These are phyloP conservation scores for Eudemis profundana DNA, from an alignment of 2,888 invertebrate genomes.

Conservation along the genomic window DNA sequence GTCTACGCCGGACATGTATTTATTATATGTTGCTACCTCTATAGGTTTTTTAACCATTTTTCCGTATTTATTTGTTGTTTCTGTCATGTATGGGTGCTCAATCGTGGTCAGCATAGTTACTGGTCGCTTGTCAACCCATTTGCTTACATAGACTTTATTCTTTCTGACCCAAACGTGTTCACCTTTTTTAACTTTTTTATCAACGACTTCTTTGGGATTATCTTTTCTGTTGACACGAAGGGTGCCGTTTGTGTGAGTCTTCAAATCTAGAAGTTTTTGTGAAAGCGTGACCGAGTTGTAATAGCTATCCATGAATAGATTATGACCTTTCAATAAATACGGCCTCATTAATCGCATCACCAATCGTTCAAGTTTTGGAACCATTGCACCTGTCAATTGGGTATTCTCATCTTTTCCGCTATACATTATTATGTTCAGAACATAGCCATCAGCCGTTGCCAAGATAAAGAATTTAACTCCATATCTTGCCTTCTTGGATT, in stretches of 20 bases:
- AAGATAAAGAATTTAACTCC: slow-evolving; percentile 55
- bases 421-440: slow-evolving; percentile 53
- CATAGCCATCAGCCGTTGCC: slow-evolving; percentile 53
- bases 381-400: too few relatives aligned
- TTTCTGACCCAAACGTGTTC: slow-evolving; percentile 47
- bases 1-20: slow-evolving; percentile 44
- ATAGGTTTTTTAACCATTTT: slow-evolving; percentile 16
- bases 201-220: slow-evolving; percentile 46
- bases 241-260: slow-evolving; percentile 49
- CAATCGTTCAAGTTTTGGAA: slow-evolving; percentile 48
- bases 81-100: slow-evolving; percentile 39
- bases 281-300: slow-evolving; percentile 47
- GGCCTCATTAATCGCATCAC: slow-evolving; percentile 48
- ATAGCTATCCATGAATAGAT: slow-evolving; percentile 50
- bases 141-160: slow-evolving; percentile 47
- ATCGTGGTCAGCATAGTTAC: slow-evolving; percentile 46
- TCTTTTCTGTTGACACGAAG: slow-evolving; percentile 47
- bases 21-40: slow-evolving; percentile 42
- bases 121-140: slow-evolving; percentile 47
- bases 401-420: slow-evolving; percentile 8
- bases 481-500: slow-evolving; percentile 53
- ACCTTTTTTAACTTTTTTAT: slow-evolving; percentile 47
- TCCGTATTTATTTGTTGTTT: slow-evolving; percentile 44
- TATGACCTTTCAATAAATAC: slow-evolving; percentile 49
- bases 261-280: slow-evolving; percentile 47